Percentiles rank a stretch among this genome's conserved stretches.
Evolutionary conservation across 2,113 vertebrate species (phyloP).

Genomic region (Emydocephalus ijimae): DNA sequence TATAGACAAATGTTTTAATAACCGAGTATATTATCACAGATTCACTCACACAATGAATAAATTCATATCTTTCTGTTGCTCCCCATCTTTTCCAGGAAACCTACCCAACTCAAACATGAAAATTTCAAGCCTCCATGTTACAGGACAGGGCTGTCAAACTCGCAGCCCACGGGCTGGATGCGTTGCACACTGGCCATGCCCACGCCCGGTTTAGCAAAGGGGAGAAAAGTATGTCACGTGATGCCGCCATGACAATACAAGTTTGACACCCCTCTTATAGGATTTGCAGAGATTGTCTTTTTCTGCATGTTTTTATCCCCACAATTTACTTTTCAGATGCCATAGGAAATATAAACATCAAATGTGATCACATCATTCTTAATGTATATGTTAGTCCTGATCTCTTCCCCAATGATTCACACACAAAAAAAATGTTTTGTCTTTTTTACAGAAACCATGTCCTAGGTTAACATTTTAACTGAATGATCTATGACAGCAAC

Average conservation of each 20-base stretch:
- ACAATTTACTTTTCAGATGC: neutral
- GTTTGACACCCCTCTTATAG: neutral
- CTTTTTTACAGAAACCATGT: neutral
- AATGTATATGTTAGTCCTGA: neutral
- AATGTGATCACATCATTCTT: neutral
- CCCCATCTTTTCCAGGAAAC: neutral
- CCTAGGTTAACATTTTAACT: neutral
- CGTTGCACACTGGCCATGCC: too few species aligned
- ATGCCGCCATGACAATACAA: accelerated
- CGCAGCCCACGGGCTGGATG: too few species aligned
- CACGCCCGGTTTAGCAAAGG: too few species aligned
- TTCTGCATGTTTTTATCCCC: neutral
- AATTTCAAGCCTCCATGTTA: neutral
- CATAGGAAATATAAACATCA: neutral
- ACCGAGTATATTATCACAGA: neutral
- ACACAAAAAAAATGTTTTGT: neutral
- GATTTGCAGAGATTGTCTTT: neutral
- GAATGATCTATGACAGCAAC: neutral
- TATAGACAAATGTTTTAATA: neutral
- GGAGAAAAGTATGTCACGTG: too few species aligned
- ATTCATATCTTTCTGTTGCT: neutral
- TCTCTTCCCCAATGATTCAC: neutral
- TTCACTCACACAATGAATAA: neutral
- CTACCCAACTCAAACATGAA: neutral
- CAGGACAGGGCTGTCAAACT: neutral